Evolutionary conservation across 2,113 vertebrate genomes (phyloP).

Genomic region (Xyliphius kryptos): DNA sequence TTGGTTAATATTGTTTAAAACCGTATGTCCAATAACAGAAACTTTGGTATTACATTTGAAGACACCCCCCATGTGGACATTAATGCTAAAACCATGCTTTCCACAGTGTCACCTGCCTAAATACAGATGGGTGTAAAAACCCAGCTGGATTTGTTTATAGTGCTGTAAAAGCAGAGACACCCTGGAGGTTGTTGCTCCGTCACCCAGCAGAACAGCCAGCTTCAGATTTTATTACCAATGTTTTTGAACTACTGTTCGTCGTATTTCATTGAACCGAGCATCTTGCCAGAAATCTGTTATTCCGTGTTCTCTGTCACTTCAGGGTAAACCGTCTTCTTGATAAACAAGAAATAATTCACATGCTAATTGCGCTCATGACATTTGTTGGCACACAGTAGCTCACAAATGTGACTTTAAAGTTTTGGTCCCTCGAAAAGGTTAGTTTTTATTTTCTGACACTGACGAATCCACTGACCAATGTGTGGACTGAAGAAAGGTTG

Average conservation of each 20-base stretch:
- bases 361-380: no score
- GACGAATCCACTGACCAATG: no score
- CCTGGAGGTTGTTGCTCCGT: constrained; percentile 9
- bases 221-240: constrained; percentile 9
- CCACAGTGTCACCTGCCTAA: constrained; percentile 35
- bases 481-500: no score
- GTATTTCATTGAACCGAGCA: no score
- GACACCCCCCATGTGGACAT: constrained; percentile 30
- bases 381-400: no score
- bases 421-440: no score
- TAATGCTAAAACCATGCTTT: constrained; percentile 57
- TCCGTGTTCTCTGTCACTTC: no score
- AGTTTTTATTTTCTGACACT: no score
- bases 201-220: not conserved
- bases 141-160: constrained; percentile 34
- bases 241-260: constrained; percentile 16
- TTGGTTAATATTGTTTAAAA: not conserved
- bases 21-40: not conserved
- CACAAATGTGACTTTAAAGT: no score
- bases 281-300: no score
- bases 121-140: constrained; percentile 26
- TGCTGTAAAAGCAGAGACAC: constrained; percentile 29
- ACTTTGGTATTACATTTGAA: not conserved
- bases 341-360: no score
- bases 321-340: no score